Conservation (phyloP, 2,888 invertebrate species). For the Alloplasta piceator region DNA sequence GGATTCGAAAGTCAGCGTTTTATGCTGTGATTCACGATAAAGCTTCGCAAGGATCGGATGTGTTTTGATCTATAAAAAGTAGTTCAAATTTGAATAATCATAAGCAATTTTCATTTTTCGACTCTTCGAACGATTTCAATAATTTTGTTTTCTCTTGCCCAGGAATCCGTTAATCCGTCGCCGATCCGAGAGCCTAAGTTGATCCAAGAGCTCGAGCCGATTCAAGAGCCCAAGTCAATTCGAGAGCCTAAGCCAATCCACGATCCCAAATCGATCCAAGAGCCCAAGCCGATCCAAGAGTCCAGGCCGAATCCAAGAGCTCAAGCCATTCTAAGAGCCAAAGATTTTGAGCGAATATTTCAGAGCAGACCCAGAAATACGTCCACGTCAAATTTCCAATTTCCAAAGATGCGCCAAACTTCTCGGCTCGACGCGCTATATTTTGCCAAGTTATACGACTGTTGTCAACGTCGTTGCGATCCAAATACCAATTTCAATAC, state of each 20-base stretch:
- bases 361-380: too few species aligned
- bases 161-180: constrained; percentile 90
- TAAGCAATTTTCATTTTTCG: neutral
- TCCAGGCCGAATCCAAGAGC: constrained; percentile 86
- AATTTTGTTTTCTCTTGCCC: neutral
- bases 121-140: too few species aligned
- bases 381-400: constrained; percentile 88
- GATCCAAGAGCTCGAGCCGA: too few species aligned
- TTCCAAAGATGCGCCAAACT: constrained; percentile 82
- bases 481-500: constrained; percentile 87
- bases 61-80: constrained; percentile 87
- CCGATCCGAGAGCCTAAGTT: constrained; percentile 93
- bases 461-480: constrained; percentile 80
- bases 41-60: constrained; percentile 91
- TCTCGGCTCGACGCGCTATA: constrained; percentile 84
- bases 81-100: constrained; percentile 29
- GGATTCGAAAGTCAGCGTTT: constrained; percentile 89
- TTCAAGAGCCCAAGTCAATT: too few species aligned
- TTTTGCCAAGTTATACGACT: constrained; percentile 90
- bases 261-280: too few species aligned
- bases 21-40: constrained; percentile 88
- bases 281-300: too few species aligned
- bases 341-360: too few species aligned
- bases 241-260: too few species aligned
- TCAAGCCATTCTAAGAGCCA: too few species aligned